Conservation (phyloP, 2,797 vertebrate genomes). For the Arvicola amphibius region DNA sequence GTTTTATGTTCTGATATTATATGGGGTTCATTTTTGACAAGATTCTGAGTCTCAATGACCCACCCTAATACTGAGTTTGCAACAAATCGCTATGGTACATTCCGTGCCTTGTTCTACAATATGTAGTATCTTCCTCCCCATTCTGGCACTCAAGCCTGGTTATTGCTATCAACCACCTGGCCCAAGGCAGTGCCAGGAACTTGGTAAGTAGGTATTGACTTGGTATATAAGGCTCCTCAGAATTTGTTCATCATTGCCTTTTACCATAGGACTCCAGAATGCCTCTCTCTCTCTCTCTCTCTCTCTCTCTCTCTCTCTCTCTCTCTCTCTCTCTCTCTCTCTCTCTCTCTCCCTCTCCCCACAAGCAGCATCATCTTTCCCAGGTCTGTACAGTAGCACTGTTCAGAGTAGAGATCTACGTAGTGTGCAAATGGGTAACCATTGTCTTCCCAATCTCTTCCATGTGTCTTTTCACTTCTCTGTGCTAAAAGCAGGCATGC, state of each 20-base stretch:
- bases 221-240: accelerated
- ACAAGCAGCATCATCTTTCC: no score
- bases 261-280: not conserved
- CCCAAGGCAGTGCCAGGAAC: not conserved
- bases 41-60: not conserved
- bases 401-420: not conserved
- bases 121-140: not conserved
- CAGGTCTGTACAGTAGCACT: not conserved
- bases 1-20: not conserved
- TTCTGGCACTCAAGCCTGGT: not conserved
- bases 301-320: no score
- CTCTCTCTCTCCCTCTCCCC: not conserved
- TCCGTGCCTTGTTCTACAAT: not conserved
- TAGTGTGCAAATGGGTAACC: not conserved
- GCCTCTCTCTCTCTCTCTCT: not conserved
- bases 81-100: not conserved
- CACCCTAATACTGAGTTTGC: not conserved
- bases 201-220: not conserved
- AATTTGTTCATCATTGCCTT: not conserved
- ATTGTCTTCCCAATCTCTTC: not conserved
- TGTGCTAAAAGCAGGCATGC: no score
- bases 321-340: not conserved
- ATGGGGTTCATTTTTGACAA: not conserved
- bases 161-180: not conserved
- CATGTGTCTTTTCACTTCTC: not conserved